Evolutionary conservation across 2,888 invertebrate species (phyloP), one percentile per base, ranked within the genome.

Genomic region (Aphrophora alni): DNA sequence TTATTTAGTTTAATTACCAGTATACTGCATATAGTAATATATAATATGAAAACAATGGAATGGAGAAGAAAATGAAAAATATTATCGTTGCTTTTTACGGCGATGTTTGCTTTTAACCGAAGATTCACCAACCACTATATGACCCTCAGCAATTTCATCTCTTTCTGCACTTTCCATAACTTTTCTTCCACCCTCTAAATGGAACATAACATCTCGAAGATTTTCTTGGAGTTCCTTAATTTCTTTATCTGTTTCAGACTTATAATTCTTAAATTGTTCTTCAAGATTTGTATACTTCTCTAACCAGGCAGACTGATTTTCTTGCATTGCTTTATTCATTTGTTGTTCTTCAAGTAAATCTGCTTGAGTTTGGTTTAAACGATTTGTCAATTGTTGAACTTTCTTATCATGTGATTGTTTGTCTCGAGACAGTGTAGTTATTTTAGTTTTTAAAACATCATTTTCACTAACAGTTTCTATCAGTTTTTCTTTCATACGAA

Each of bases 151-250:
- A 77, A 93, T 91, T 82, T 93, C 92, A 27, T 91, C 91, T 81
- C 89, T 89, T 68, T 91, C 87, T 4, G 89, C 89, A 1, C 91
- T 91, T 84, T 90, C 89, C 83, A 90, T 90, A 76, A 92, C 91
- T 85, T 91, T 90, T 72, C 91, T 89, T 87, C 95, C 95, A 0
- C 98, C 98, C 85, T 98, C 97, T 85, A 99, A 92, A 88, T 95
- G 98, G 90, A 99, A 98, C 97, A 98, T 98, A 75, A 99, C 91
- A 90, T 99, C 99, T 44, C 96, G 92, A 10, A 99, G 91, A 90
- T 99, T 98, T 86, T 99, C 98, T 84, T 94, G 93, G 38, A 99
- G 90, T 25, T 98, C 97, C 0, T 89, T 85, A n/a, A 97, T 91
- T 91, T 98, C 93, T 73, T 88, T 72, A 44, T 87, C 86, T 84